phyloP scores from a whole-genome alignment of 1,140 invertebrate genomes.

The Bradysia coprophila region DNA sequence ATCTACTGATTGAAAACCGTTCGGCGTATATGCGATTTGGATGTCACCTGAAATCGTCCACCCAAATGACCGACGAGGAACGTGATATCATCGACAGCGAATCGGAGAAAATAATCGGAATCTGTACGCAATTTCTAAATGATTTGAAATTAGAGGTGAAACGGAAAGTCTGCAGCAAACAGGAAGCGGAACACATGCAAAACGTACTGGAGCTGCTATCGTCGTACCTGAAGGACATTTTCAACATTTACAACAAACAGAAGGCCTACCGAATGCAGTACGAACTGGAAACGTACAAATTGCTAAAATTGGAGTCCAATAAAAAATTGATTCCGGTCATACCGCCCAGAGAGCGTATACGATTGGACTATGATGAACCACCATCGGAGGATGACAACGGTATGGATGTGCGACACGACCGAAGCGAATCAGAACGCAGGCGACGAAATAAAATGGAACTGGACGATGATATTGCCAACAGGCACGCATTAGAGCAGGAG shows the following conservation, averaged over 20 bases:
- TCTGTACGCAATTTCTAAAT: constrained; percentile 54
- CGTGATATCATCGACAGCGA: constrained; percentile 63
- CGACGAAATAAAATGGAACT: constrained; percentile 9
- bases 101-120: constrained; percentile 66
- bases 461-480: constrained; percentile 33
- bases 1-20: constrained; percentile 67
- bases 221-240: constrained; percentile 64
- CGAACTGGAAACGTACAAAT: constrained; percentile 60
- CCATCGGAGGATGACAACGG: constrained; percentile 12
- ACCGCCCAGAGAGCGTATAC: constrained; percentile 20
- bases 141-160: constrained; percentile 47
- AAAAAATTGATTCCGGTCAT: constrained; percentile 21
- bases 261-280: constrained; percentile 71
- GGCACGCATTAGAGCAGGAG: constrained; percentile 39
- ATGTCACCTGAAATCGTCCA: constrained; percentile 39
- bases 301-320: constrained; percentile 45
- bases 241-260: constrained; percentile 74
- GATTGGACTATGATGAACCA: not conserved
- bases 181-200: constrained; percentile 55
- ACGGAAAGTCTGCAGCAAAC: constrained; percentile 30
- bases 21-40: constrained; percentile 73
- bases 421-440: not conserved
- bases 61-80: constrained; percentile 59
- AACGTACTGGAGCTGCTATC: constrained; percentile 55
- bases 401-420: not conserved